Conservation (phyloP, 2,888 invertebrate species). For the Drosophila picticornis region DNA sequence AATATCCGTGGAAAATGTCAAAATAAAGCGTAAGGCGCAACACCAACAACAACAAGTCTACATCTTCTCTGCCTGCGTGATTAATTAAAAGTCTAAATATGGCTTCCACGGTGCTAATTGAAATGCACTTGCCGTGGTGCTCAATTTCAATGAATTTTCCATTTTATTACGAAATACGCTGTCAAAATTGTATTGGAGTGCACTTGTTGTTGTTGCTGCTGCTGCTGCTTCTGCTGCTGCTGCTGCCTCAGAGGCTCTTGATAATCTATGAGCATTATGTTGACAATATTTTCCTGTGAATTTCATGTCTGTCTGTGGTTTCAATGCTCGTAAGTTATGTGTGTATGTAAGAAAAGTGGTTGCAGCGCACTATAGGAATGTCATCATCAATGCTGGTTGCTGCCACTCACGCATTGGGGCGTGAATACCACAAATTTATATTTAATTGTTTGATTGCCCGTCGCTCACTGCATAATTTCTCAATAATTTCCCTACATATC, state of each 20-base stretch:
- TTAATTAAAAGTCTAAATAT: slow-evolving; percentile 74
- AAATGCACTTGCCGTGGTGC: slow-evolving; percentile 77
- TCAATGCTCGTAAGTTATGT: slow-evolving; percentile 31
- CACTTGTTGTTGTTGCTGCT: background rate
- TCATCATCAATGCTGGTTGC: slow-evolving; percentile 43
- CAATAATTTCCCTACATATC: slow-evolving; percentile 66
- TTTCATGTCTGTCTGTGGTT: slow-evolving; percentile 52
- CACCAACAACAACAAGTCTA: slow-evolving; percentile 12
- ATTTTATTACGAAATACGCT: slow-evolving; percentile 81
- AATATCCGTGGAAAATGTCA: slow-evolving; percentile 84
- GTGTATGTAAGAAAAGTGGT: slow-evolving; percentile 9
- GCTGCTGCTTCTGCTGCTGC: slow-evolving; percentile 35
- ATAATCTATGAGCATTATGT: slow-evolving; percentile 76
- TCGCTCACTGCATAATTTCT: slow-evolving; percentile 70
- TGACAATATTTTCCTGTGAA: slow-evolving; percentile 83
- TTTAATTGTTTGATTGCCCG: slow-evolving; percentile 74
- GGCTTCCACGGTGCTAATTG: slow-evolving; percentile 65
- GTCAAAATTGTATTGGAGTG: slow-evolving; percentile 75
- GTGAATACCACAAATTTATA: slow-evolving; percentile 81
- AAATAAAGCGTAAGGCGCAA: slow-evolving; percentile 74
- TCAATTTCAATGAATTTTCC: slow-evolving; percentile 79
- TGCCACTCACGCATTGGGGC: slow-evolving; percentile 63
- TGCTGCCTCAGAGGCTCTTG: slow-evolving; percentile 49
- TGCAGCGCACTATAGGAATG: slow-evolving; percentile 47
- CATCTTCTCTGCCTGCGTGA: slow-evolving; percentile 38